Evolutionary conservation across 30 jellyfish, hydroid and myxozoan species (phyloP), one percentile per base, ranked within the genome.

Genomic region (Rhopilema esculentum): DNA sequence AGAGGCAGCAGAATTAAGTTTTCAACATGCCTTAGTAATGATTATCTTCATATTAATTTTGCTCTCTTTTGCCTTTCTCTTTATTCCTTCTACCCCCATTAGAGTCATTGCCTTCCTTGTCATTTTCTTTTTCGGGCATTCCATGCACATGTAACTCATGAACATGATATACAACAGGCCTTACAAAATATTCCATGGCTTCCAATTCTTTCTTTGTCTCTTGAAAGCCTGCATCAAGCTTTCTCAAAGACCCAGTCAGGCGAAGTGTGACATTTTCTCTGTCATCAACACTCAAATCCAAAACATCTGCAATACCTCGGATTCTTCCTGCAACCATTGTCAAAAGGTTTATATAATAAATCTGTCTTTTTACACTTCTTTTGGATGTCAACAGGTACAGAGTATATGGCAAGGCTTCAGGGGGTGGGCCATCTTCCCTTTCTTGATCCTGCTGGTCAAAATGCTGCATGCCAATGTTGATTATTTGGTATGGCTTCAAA

Each of bases 301-400:
- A 27, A 52, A 84, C 87, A 31, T 76, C 87, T 12, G 92, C 87
- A 50, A 84, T 27, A 1, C 71, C 83, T 27, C 73, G 57, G 16
- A 68, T 66, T 84, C 28, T 84, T n/a, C 79, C 86, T 18, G 92
- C 76, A 8, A 72, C 92, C 92, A 84, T 84, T 18, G 69, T 62
- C 72, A 84, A 48, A 50, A 84, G 65, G 62, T 84, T 70, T 50
- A 84, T 1, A 80, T 71, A 69, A 26, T 49, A 84, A 86, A 84
- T 72, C 66, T 84, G 92, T 26, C 87, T 78, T 65, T 84, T 84
- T 31, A 84, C 92, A 63, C 92, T 84, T 84, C 92, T 84, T 48
- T 63, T 85, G 4, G 92, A 84, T 0, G 92, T 84, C 83, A 84
- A 64, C 68, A 84, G 62, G 40, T 70, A 84, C 61, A 84, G 71